Evolutionary conservation across 2,888 invertebrate species (phyloP).

Genomic region (Zygogramma bicolorata): DNA sequence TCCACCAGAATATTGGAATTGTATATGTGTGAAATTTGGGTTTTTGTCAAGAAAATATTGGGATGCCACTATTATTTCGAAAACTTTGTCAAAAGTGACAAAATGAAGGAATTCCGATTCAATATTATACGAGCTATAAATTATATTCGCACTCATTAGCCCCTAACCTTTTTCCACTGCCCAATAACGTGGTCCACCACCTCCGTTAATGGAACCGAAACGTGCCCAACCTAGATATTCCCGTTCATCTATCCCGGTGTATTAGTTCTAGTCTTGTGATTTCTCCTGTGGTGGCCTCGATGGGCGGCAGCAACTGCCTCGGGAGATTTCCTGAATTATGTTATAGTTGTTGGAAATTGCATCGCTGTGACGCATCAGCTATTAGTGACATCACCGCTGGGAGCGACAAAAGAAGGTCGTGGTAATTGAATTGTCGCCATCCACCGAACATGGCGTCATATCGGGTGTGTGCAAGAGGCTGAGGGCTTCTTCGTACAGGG

Average conservation of each 20-base stretch:
- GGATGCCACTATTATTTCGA: no score
- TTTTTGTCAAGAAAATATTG: no score
- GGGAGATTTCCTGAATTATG: conserved; percentile 46
- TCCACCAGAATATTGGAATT: no score
- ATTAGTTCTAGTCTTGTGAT: conserved; percentile 16
- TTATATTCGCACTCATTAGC: neutral
- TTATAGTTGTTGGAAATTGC: conserved; percentile 51
- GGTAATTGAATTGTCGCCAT: conserved; percentile 51
- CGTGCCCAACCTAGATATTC: neutral
- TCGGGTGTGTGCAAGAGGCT: neutral
- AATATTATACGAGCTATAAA: no score
- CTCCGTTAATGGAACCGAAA: neutral
- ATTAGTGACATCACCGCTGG: conserved; percentile 57
- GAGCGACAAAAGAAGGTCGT: conserved; percentile 51
- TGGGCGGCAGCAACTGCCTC: conserved; percentile 22
- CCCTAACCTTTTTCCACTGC: neutral
- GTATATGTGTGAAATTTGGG: no score
- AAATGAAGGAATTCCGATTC: no score
- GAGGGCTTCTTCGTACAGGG: no score
- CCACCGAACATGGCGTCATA: conserved; percentile 3
- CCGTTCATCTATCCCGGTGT: neutral
- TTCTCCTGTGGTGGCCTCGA: conserved; percentile 12
- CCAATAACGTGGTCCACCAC: neutral
- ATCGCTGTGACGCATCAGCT: conserved; percentile 57
- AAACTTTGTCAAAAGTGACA: no score